phyloP scores from a whole-genome alignment of 1,140 invertebrate genomes.

The Sitodiplosis mosellana region DNA sequence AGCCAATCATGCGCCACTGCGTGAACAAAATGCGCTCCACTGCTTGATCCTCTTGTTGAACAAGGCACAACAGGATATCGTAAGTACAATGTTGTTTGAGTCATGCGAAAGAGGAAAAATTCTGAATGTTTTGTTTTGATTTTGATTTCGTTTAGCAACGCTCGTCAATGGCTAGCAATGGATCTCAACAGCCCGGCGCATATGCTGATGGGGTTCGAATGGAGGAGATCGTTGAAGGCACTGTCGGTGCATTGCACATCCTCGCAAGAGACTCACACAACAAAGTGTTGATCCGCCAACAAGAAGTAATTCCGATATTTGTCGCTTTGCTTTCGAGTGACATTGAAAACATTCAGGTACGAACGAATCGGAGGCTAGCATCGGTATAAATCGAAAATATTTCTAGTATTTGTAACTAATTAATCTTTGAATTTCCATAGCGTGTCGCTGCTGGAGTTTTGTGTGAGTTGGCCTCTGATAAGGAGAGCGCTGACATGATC shows the following conservation, averaged over 20 bases:
- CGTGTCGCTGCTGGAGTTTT: conserved; percentile 90
- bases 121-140: too few species aligned
- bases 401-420: neutral
- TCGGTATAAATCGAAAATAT: neutral
- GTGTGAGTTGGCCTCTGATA: conserved; percentile 88
- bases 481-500: conserved; percentile 92
- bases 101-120: too few species aligned
- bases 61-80: conserved; percentile 64
- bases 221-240: conserved; percentile 97
- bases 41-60: conserved; percentile 82
- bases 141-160: conserved; percentile 29
- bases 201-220: conserved; percentile 94
- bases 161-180: conserved; percentile 38
- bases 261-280: conserved; percentile 86
- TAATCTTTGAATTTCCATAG: conserved; percentile 13
- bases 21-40: conserved; percentile 88
- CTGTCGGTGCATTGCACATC: conserved; percentile 92
- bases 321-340: conserved; percentile 90
- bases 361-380: neutral
- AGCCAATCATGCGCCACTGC: conserved; percentile 82
- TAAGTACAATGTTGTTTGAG: neutral
- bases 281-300: conserved; percentile 74
- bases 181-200: conserved; percentile 49
- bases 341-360: conserved; percentile 86
- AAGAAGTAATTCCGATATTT: conserved; percentile 88